Percentiles rank a stretch among this genome's conserved stretches.
Conservation (phyloP, 2,113 vertebrate species). For the Caretta caretta region DNA sequence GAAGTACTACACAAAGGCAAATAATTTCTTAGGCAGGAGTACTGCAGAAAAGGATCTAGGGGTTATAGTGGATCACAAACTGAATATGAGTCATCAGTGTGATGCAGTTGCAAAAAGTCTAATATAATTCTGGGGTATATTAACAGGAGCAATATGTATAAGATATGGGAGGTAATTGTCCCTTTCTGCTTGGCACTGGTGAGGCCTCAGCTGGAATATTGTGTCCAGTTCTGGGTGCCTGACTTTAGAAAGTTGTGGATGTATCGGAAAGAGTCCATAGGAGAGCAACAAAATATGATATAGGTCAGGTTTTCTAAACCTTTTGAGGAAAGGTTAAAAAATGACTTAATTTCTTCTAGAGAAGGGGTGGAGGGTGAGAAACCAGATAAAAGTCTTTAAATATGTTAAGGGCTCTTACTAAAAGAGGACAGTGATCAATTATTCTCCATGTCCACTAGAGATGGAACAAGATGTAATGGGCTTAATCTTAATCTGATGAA, state of each 20-base stretch:
- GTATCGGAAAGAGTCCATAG: background rate
- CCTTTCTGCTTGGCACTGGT: background rate
- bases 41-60: background rate
- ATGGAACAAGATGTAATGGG: background rate
- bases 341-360: background rate
- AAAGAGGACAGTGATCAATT: background rate
- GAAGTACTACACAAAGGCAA: background rate
- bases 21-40: background rate
- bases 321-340: too few species aligned
- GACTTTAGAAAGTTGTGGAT: background rate
- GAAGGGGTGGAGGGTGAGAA: background rate
- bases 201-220: background rate
- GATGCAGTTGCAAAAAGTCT: background rate
- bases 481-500: background rate
- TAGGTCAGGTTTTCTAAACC: too few species aligned
- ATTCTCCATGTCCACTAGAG: background rate
- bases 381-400: background rate
- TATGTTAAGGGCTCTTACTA: background rate
- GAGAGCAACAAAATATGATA: background rate
- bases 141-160: background rate
- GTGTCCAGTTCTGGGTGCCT: background rate
- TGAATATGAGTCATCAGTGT: background rate
- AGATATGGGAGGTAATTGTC: background rate
- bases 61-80: background rate
- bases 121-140: background rate